phyloP scores from a whole-genome alignment of 1,140 invertebrate species.

The Halictus rubicundus region DNA sequence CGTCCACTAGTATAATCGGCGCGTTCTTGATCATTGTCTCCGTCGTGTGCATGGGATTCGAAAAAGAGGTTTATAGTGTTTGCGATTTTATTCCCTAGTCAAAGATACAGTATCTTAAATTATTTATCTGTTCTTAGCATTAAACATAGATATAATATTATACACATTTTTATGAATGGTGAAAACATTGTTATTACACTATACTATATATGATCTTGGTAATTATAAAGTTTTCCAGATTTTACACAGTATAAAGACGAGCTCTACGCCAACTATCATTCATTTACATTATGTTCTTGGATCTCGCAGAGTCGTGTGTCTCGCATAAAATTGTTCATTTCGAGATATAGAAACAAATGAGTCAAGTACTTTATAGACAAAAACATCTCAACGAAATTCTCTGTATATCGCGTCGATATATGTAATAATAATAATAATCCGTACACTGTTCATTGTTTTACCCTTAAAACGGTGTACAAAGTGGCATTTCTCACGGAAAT shows the following conservation, averaged over 20 bases:
- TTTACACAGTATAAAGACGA: constrained; percentile 37
- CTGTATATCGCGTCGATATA: constrained; percentile 12
- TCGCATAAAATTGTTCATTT: constrained; percentile 6
- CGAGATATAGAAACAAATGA: constrained; percentile 12
- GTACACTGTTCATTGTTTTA: not conserved
- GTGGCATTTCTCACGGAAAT: constrained; percentile 13
- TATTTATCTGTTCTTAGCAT: constrained; percentile 48
- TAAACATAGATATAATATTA: constrained; percentile 48
- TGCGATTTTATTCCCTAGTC: constrained; percentile 77
- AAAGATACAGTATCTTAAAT: constrained; percentile 58
- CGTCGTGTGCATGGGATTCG: constrained; percentile 80
- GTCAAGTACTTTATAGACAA: constrained; percentile 3
- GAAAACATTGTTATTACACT: constrained; percentile 43
- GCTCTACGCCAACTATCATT: constrained; percentile 22
- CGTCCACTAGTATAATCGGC: constrained; percentile 76
- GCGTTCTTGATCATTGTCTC: constrained; percentile 79
- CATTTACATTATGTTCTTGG: constrained; percentile 30
- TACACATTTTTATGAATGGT: constrained; percentile 51
- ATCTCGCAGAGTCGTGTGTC: constrained; percentile 13
- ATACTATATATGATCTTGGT: constrained; percentile 21
- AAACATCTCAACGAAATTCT: constrained; percentile 10
- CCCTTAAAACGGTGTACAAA: not conserved
- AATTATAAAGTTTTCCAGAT: constrained; percentile 39
- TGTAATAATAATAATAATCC: constrained; percentile 4
- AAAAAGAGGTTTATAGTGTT: constrained; percentile 77